These are phyloP conservation scores for Onychomys arenicola DNA, from an alignment of 2,797 vertebrate genomes.

Conservation along the genomic window DNA sequence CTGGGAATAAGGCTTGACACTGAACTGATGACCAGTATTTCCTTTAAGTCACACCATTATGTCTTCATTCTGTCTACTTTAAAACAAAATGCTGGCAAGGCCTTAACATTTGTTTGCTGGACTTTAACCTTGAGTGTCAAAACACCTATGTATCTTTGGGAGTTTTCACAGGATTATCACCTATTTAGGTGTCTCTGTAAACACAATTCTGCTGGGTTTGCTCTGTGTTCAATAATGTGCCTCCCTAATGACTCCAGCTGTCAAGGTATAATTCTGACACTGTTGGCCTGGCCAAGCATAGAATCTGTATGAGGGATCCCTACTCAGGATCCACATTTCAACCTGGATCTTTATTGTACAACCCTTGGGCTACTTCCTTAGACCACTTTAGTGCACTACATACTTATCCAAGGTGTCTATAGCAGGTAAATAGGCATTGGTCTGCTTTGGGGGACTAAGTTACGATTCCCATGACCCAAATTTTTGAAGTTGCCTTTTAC, in stretches of 20 bases:
- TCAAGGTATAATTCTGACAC: slow-evolving; percentile 37
- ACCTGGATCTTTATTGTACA: slow-evolving; percentile 38
- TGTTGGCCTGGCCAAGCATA: slow-evolving; percentile 15
- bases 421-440: neutral
- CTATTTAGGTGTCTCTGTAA: slow-evolving; percentile 67
- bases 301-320: slow-evolving; percentile 22
- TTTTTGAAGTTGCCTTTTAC: slow-evolving; percentile 45
- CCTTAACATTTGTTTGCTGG: slow-evolving; percentile 69
- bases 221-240: slow-evolving; percentile 46
- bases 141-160: slow-evolving; percentile 61
- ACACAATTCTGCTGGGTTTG: slow-evolving; percentile 56
- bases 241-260: slow-evolving; percentile 62
- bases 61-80: slow-evolving; percentile 46
- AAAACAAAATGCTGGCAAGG: slow-evolving; percentile 65
- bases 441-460: neutral
- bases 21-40: neutral
- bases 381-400: neutral
- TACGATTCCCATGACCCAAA: neutral
- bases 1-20: neutral
- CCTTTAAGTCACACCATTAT: slow-evolving; percentile 40
- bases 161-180: slow-evolving; percentile 75
- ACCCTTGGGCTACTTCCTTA: slow-evolving; percentile 23
- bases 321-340: slow-evolving; percentile 40
- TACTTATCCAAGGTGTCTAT: slow-evolving; percentile 6
- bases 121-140: slow-evolving; percentile 71